A percentile compares a stretch with the other conserved stretches of the same genome.
Conservation (phyloP, 2,888 invertebrate species). For the Hirtodrosophila alboralis region DNA sequence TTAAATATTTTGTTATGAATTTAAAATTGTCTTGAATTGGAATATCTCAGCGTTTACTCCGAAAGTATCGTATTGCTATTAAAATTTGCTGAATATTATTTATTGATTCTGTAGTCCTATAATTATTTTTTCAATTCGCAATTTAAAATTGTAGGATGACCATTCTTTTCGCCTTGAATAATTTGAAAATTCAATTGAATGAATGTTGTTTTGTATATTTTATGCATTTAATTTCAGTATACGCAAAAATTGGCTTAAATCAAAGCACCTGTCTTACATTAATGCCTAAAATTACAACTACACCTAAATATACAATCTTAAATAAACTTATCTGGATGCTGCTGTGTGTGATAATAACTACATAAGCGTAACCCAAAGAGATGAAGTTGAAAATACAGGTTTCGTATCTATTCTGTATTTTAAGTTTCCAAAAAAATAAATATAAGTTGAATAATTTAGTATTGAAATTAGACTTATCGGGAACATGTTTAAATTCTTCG, state of each 20-base stretch:
- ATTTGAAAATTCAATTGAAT: background rate
- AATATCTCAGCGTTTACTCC: too few relatives aligned
- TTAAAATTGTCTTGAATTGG: too few relatives aligned
- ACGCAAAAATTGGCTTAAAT: slow-evolving; percentile 75
- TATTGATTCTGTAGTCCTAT: too few relatives aligned
- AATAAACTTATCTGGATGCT: slow-evolving; percentile 23
- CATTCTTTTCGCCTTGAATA: too few relatives aligned
- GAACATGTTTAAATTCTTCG: too few relatives aligned
- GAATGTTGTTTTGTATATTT: slow-evolving; percentile 23
- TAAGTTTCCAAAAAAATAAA: background rate
- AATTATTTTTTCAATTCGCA: too few relatives aligned
- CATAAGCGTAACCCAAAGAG: slow-evolving; percentile 29
- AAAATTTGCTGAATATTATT: too few relatives aligned
- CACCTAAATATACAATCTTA: slow-evolving; percentile 44
- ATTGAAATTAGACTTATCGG: background rate
- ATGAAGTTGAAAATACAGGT: slow-evolving; percentile 1
- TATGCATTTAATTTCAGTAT: slow-evolving; percentile 52
- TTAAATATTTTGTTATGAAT: background rate
- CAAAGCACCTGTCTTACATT: slow-evolving; percentile 73
- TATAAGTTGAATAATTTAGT: too few relatives aligned
- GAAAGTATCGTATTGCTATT: too few relatives aligned
- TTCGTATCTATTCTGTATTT: background rate
- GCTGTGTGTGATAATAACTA: slow-evolving; percentile 21
- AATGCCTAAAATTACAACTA: slow-evolving; percentile 47
- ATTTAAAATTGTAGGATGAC: too few relatives aligned